Conservation (phyloP, 2,888 invertebrate species). For the Orthonychiurus folsomi region DNA sequence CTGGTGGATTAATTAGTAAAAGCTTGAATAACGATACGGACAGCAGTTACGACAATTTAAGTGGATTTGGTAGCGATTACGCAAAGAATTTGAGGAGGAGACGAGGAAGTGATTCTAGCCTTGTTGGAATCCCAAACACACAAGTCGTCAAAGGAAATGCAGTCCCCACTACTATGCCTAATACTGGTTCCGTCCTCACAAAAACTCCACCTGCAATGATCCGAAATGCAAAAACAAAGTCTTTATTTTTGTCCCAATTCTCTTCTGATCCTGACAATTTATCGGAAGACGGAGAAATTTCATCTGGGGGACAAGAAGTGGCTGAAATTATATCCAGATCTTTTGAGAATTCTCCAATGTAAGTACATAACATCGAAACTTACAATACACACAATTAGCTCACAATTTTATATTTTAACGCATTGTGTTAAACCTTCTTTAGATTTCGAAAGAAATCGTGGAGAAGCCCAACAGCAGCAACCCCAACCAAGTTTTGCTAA, state of each 20-base stretch:
- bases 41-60: constrained; percentile 8
- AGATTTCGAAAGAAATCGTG: constrained; percentile 36
- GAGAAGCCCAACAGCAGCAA: constrained; percentile 28
- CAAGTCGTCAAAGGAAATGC: neutral
- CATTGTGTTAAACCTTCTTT: no score
- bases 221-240: constrained; percentile 28
- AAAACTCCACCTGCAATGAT: neutral
- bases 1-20: neutral
- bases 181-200: neutral
- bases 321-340: constrained; percentile 38
- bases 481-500: constrained; percentile 30
- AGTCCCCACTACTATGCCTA: neutral
- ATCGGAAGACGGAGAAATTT: constrained; percentile 38
- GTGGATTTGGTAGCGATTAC: neutral
- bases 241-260: constrained; percentile 28
- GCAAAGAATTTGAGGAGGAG: neutral
- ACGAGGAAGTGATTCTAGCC: neutral
- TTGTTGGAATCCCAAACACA: neutral
- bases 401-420: constrained; percentile 2
- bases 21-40: neutral
- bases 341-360: constrained; percentile 40
- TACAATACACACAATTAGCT: neutral
- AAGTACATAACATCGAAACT: constrained; percentile 14
- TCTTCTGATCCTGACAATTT: constrained; percentile 22
- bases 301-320: constrained; percentile 38